Base-by-base conservation (phyloP, 1,140 invertebrate species). In the Brachionus angularis region DNA sequence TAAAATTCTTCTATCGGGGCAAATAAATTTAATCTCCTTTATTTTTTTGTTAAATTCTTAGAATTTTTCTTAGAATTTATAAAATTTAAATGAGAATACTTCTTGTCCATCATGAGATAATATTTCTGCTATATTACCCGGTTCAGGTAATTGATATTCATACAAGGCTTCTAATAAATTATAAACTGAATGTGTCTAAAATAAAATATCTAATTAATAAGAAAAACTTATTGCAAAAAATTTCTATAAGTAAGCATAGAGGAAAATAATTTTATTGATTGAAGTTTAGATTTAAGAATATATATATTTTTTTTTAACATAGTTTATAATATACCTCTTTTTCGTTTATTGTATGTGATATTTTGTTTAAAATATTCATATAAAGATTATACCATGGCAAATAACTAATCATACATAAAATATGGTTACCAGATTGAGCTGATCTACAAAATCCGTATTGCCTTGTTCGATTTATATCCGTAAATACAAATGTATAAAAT, bases 361-460 rank as follows among this genome's bases (percentile, higher is more conserved):
- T 29, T 36, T 67, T 67, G 16, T 67, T 67, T 14, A 67, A 14
- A 14, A 67, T 50, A 27, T 46, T 67, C n/a, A 50, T 67, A 23
- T 47, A 67, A 21, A 50, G 39, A 50, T 67, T 67, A 18, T 67
- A 67, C 62, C 62, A 67, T 33, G 62, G 62, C 18, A 67, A 67
- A 23, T 67, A 67, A 33, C 42, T 47, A n/a, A 67, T n/a, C 14
- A 67, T 67, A 33, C 62, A 67, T 3, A 67, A 33, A 18, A 67
- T 50, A 29, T 67, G 62, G n/a, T 50, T 46, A 23, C 62, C 62
- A 4, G 36, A 39, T 39, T 58, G 53, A 8, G 62, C 62, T 14
- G 62, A 67, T 14, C 62, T 18, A 27, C 62, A 67, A 67, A 47
- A 67, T 2, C 62, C 62, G 25, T 67, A 67, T 29, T 47, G 62